Evolutionary conservation across 2,797 vertebrate species (phyloP), one percentile per base, ranked within the genome.

Genomic region (Dallia pectoralis): DNA sequence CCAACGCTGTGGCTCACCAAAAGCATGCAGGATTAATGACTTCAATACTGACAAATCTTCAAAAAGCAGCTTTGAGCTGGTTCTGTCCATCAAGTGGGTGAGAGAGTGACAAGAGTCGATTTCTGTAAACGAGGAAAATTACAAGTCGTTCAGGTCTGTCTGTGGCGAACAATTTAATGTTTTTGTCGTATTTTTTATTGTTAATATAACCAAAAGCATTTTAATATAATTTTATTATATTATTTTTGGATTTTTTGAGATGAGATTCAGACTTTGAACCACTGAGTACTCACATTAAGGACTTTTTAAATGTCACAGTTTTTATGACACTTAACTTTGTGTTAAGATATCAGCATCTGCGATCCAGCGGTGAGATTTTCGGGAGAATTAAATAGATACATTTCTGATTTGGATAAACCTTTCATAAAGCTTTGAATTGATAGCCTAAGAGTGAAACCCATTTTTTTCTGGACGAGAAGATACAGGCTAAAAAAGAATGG

Each of bases 371-470:
- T 1, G 53, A 56, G 11, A 25, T 56, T 51, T 22, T 19, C n/a
- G 59, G 65, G 72, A 64, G 30, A 80, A 74, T 66, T 40, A 40
- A 40, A 40, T 40, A 7, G 36, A 40, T 40, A 40, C 6, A 40
- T 9, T 74, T 77, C 40, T 48, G 59, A 69, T 74, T 71, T 74
- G 32, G 48, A 69, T 62, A 29, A 70, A 47, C 47, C 25, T 22
- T 11, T 56, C 8, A 25, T 56, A 19, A 59, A 8, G 53, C 25
- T 59, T 59, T 25, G 25, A n/a, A 1, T 25, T 25, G 22, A 27
- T 27, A 25, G 25, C 9, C 12, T 44, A 44, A 11, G 22, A n/a
- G 6, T 30, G 30, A 68, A 11, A n/a, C 2, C 11, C 25, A 36
- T n/a, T 3, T 6, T 36, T 67, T 36, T 59, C 74, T 73, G 51